These are phyloP conservation scores for Lepidonotus clava DNA, from an alignment of 2,888 invertebrate species.

Conservation along the genomic window DNA sequence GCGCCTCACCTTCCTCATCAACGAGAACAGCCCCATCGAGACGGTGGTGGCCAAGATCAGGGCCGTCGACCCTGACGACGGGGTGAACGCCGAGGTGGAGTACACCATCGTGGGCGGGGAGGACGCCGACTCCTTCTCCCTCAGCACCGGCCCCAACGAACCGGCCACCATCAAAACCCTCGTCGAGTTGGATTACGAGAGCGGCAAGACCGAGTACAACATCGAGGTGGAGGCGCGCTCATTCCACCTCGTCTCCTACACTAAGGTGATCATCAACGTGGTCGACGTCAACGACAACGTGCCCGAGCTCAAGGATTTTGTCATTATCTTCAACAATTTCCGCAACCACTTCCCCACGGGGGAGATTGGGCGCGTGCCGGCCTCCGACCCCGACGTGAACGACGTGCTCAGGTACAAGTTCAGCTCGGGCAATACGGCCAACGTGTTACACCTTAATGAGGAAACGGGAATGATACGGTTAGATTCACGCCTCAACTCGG, in stretches of 20 bases:
- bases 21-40: constrained; percentile 98
- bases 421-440: constrained; percentile 95
- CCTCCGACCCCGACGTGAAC: constrained; percentile 93
- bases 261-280: constrained; percentile 91
- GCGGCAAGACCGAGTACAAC: constrained; percentile 91
- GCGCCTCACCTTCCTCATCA: constrained; percentile 91
- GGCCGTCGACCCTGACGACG: constrained; percentile 95
- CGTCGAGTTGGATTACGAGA: constrained; percentile 97
- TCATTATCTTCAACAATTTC: constrained; percentile 96
- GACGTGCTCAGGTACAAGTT: constrained; percentile 89
- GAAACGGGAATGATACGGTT: constrained; percentile 91
- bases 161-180: constrained; percentile 92
- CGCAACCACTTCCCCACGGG: constrained; percentile 95
- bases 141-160: constrained; percentile 81
- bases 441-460: constrained; percentile 90
- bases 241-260: constrained; percentile 93
- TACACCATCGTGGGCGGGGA: constrained; percentile 93
- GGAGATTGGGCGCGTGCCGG: constrained; percentile 94
- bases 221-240: constrained; percentile 95
- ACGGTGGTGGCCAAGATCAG: constrained; percentile 94
- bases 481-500: constrained; percentile 95
- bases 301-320: constrained; percentile 93
- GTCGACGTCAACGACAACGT: constrained; percentile 97
- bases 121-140: constrained; percentile 85
- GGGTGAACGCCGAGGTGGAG: constrained; percentile 94